Evolutionary conservation across 2,113 vertebrate genomes (phyloP).

Genomic region (Tonatia bakeri): DNA sequence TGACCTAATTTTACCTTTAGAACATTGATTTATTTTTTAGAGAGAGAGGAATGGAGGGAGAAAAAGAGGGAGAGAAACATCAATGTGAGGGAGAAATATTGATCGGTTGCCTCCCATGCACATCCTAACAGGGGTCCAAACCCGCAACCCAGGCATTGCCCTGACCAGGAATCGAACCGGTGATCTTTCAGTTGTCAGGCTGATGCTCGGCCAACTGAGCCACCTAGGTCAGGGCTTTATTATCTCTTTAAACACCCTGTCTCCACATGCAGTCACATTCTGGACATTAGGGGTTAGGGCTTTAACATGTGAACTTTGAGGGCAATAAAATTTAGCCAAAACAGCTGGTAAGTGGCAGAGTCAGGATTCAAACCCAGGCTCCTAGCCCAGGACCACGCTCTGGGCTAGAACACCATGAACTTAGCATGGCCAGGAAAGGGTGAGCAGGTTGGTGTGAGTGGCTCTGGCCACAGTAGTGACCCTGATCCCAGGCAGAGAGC

Average conservation of each 20-base stretch:
- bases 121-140: no score
- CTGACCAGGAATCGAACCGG: no score
- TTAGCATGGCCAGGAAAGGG: background rate
- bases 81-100: no score
- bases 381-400: background rate
- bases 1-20: background rate
- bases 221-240: background rate
- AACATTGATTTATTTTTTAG: no score
- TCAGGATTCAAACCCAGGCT: no score
- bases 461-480: background rate
- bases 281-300: background rate
- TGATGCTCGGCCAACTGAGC: no score
- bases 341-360: background rate
- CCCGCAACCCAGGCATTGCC: no score
- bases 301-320: background rate
- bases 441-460: rapidly evolving
- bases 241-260: background rate
- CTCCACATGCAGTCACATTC: background rate
- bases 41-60: no score
- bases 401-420: background rate
- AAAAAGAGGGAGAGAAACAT: no score
- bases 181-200: no score
- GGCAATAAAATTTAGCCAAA: no score
- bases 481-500: background rate
- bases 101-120: no score